Evolutionary conservation across 1,140 invertebrate species (phyloP), one percentile per base, ranked within the genome.

Genomic region (Scaptomyza graminum): DNA sequence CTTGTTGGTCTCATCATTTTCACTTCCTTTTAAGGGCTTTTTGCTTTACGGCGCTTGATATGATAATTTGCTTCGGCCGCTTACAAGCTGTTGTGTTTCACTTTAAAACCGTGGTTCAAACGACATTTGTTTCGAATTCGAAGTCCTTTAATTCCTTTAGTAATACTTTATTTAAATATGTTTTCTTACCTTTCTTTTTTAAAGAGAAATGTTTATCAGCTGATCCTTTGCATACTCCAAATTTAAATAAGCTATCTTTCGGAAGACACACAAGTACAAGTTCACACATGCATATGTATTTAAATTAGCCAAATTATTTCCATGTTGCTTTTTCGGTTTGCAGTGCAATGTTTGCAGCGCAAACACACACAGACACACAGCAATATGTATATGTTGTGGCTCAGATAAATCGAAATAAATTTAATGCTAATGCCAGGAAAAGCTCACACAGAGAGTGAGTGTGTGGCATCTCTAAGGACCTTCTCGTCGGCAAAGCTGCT

Each of bases 341-440:
- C 37, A 34, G 6, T n/a, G 37, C 37, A 22, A 60, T 46, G 34
- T 34, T 39, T 11, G n/a, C n/a, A 61, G 22, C 16, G 25, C 31
- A n/a, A 7, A 43, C 4, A 18, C 9, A 31, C 22, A 16, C 50
- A 8, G 31, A 18, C 37, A 41, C 34, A 39, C 31, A 41, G 9
- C 39, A 46, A 22, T 22, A 22, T 22, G 18, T 3, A 41, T 12
- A 16, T 34, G 31, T 34, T 34, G 31, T 37, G 49, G 68, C 77
- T 62, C 43, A 67, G 68, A 76, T 65, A 64, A 65, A 76, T 81
- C 60, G 73, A 73, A 81, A 81, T 81, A 81, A 81, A 81, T 81
- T 76, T 74, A 68, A 76, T 72, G 54, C 77, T 80, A 80, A 80
- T 80, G 72, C 67, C 72, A 44, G 51, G 15, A 31, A 37, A 54